A percentile compares a stretch with the other conserved stretches of the same genome.
phyloP scores from a whole-genome alignment of 2,888 invertebrate species.

The Chorisops tibialis region DNA sequence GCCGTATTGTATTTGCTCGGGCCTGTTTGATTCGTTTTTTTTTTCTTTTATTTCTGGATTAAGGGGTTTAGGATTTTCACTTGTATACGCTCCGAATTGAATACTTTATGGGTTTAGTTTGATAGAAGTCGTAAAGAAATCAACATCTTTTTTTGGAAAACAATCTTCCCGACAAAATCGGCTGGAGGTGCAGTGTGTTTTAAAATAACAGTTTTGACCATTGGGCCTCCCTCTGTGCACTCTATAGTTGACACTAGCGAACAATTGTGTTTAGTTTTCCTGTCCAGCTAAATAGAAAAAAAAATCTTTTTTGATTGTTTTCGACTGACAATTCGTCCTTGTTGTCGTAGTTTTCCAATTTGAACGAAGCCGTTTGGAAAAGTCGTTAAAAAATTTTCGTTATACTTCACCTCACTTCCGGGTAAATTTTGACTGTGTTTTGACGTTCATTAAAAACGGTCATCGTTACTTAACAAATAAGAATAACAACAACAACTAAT shows the following conservation, averaged over 20 bases:
- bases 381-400: too few species aligned
- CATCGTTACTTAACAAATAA: too few species aligned
- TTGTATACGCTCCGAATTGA: conserved; percentile 54
- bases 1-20: conserved; percentile 15
- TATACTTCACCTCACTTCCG: too few species aligned
- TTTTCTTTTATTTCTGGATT: conserved; percentile 44
- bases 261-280: conserved; percentile 1
- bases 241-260: background rate
- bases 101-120: conserved; percentile 56
- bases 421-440: too few species aligned
- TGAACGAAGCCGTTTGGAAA: too few species aligned
- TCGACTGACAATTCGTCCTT: too few species aligned
- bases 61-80: conserved; percentile 50
- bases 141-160: conserved; percentile 48
- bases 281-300: too few species aligned
- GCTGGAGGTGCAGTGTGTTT: conserved; percentile 17
- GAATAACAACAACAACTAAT: too few species aligned
- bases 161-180: conserved; percentile 16
- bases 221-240: conserved; percentile 16
- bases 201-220: conserved; percentile 3
- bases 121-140: conserved; percentile 56
- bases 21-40: conserved; percentile 25
- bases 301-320: too few species aligned
- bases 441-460: too few species aligned
- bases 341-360: too few species aligned